These are phyloP conservation scores for Heteromyza rotundicornis DNA, from an alignment of 2,888 invertebrate genomes.

Conservation along the genomic window DNA sequence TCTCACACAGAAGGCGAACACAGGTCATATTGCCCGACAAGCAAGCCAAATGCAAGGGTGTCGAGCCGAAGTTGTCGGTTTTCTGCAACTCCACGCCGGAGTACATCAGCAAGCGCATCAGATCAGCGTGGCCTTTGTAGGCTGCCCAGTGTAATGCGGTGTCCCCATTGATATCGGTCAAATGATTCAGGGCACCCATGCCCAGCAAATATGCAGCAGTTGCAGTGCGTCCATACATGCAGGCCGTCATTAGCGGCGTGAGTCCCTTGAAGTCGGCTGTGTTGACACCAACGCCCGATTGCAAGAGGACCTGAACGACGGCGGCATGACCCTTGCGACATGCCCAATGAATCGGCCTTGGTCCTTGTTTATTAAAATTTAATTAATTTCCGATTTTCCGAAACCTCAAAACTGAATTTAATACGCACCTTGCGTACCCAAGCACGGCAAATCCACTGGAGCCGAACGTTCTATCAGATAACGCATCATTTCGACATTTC, in stretches of 20 bases:
- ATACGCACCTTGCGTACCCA: slow-evolving; percentile 68
- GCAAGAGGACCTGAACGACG: slow-evolving; percentile 76
- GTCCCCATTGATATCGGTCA: slow-evolving; percentile 91
- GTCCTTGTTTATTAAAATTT: too few relatives aligned
- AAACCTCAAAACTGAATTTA: not conserved
- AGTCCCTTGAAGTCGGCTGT: slow-evolving; percentile 85
- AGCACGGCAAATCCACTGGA: slow-evolving; percentile 83
- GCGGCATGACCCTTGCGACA: slow-evolving; percentile 91
- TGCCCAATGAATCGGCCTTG: slow-evolving; percentile 93
- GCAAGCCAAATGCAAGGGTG: slow-evolving; percentile 88
- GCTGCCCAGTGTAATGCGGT: slow-evolving; percentile 94
- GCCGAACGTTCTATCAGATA: slow-evolving; percentile 84
- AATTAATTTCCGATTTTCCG: too few relatives aligned
- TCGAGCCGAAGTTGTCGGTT: slow-evolving; percentile 91
- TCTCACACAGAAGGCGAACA: slow-evolving; percentile 86
- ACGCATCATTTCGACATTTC: slow-evolving; percentile 87
- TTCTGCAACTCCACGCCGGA: slow-evolving; percentile 89
- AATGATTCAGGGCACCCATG: slow-evolving; percentile 84
- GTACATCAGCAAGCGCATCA: slow-evolving; percentile 86
- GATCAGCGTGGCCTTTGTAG: slow-evolving; percentile 88
- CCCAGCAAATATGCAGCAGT: slow-evolving; percentile 89
- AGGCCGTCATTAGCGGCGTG: slow-evolving; percentile 89
- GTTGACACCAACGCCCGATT: slow-evolving; percentile 88
- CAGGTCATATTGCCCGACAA: slow-evolving; percentile 86
- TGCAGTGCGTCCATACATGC: slow-evolving; percentile 91